Conservation (phyloP, 2,888 invertebrate species). For the Netelia melanura region DNA sequence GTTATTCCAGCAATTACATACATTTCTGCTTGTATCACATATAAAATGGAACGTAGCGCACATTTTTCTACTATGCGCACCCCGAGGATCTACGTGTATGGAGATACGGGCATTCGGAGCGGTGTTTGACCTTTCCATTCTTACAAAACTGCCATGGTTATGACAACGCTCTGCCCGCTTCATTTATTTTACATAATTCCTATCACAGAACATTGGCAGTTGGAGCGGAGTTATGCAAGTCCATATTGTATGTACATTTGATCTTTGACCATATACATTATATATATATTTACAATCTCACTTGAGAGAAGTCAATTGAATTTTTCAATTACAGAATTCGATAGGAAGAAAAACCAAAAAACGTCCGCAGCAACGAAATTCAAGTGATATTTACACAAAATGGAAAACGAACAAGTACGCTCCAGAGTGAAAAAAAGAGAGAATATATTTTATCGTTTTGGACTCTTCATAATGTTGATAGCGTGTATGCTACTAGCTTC, state of each 20-base stretch:
- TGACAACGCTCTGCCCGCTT: conserved; percentile 42
- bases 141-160: conserved; percentile 23
- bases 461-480: conserved; percentile 81
- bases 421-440: conserved; percentile 45
- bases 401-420: conserved; percentile 26
- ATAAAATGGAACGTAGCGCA: conserved; percentile 25
- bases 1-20: background rate
- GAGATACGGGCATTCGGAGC: conserved; percentile 10
- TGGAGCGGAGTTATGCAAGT: background rate
- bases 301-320: background rate
- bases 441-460: conserved; percentile 75
- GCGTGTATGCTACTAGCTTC: conserved; percentile 81
- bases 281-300: background rate
- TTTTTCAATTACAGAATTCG: background rate
- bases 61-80: conserved; percentile 39
- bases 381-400: background rate
- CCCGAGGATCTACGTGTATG: background rate
- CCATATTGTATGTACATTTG: conserved; percentile 44
- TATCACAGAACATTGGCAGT: conserved; percentile 39
- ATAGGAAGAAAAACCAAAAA: background rate
- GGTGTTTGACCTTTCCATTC: conserved; percentile 20
- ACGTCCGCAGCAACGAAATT: background rate
- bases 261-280: background rate
- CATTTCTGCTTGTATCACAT: conserved; percentile 44
- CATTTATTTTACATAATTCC: conserved; percentile 44